Conservation (phyloP, 2,797 vertebrate species). For the Tragelaphus eurycerus region DNA sequence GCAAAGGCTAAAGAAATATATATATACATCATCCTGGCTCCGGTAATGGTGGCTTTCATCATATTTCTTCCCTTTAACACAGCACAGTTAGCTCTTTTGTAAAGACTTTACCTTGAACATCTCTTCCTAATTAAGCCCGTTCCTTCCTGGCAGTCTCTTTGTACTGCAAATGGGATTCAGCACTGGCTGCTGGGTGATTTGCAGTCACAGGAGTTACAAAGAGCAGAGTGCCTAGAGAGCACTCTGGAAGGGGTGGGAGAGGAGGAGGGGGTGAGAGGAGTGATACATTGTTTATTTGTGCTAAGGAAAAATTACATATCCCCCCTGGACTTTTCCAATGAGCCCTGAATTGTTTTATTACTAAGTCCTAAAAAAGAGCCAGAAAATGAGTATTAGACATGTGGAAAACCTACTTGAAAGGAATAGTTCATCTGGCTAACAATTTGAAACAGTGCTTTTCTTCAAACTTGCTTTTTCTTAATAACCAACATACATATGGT, state of each 20-base stretch:
- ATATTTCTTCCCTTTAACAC: conserved; percentile 56
- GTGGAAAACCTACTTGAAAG: conserved; percentile 46
- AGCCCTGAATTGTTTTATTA: conserved; percentile 51
- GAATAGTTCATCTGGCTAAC: conserved; percentile 62
- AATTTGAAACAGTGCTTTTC: not conserved
- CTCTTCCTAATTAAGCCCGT: conserved; percentile 75
- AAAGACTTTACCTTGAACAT: conserved; percentile 71
- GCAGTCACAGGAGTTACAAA: conserved; percentile 48
- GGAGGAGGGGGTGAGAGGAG: not conserved
- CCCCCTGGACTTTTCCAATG: conserved; percentile 34
- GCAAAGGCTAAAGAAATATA: conserved; percentile 63
- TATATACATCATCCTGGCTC: conserved; percentile 9
- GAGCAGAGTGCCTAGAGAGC: conserved; percentile 1
- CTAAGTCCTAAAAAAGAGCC: conserved; percentile 50
- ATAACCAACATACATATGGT: not conserved
- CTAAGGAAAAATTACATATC: conserved; percentile 54
- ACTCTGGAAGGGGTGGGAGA: not conserved
- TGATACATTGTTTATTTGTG: conserved; percentile 64
- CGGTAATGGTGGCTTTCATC: conserved; percentile 57
- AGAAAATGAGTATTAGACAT: conserved; percentile 39
- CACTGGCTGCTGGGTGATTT: conserved; percentile 55
- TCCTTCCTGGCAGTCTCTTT: conserved; percentile 64
- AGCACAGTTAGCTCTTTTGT: conserved; percentile 61
- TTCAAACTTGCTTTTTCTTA: conserved; percentile 17
- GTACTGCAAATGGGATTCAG: conserved; percentile 72